phyloP scores from a whole-genome alignment of 2,113 vertebrate genomes.

The Piaya cayana region DNA sequence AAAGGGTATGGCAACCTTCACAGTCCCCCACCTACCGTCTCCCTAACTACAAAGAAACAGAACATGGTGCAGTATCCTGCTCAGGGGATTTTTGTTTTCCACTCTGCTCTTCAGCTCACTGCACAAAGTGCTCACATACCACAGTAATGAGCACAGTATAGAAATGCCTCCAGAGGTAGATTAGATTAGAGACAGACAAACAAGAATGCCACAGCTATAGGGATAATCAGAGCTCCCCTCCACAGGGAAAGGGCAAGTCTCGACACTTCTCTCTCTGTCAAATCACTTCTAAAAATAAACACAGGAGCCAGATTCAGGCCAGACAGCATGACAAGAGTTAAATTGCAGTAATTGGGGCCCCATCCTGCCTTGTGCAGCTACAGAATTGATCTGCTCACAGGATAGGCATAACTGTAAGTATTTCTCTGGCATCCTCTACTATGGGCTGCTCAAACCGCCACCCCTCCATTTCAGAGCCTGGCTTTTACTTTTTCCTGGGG shows the following conservation, averaged over 20 bases:
- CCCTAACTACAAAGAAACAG: neutral
- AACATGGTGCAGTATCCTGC: neutral
- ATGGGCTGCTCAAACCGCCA: neutral
- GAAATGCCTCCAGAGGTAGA: constrained; percentile 53
- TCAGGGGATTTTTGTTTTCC: neutral
- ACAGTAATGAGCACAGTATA: neutral
- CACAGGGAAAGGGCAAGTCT: neutral
- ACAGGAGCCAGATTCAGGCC: neutral
- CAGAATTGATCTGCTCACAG: neutral
- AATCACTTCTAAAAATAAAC: constrained; percentile 52
- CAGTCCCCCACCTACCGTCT: too few species aligned
- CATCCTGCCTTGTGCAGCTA: neutral
- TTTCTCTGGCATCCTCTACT: neutral
- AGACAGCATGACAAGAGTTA: neutral
- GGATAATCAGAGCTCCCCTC: constrained; percentile 32
- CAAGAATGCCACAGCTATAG: neutral
- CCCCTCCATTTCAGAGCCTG: fast-evolving
- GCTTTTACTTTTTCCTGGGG: neutral
- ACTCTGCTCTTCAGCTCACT: neutral
- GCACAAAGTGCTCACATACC: constrained; percentile 39
- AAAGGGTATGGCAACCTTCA: neutral
- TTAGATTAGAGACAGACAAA: constrained; percentile 54
- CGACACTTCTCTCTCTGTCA: neutral
- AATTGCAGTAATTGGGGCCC: neutral
- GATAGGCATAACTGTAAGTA: fast-evolving